These are phyloP conservation scores for Apis mellifera DNA, from an alignment of 1,140 invertebrate species.

Conservation along the genomic window DNA sequence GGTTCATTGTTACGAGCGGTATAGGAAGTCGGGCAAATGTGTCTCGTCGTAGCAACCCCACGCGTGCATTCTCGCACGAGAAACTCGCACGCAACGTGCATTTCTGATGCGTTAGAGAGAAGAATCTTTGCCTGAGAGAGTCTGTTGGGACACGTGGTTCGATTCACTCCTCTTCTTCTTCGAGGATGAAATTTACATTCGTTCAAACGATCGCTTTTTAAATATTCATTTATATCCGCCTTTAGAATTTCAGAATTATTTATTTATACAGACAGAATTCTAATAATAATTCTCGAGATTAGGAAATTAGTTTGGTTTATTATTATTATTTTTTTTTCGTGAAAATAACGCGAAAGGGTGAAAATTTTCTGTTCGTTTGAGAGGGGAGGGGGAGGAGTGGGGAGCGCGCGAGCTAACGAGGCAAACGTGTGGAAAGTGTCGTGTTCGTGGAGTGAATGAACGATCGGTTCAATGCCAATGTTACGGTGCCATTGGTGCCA, in stretches of 20 bases:
- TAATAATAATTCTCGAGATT: no score
- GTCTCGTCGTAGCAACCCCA: constrained; percentile 40
- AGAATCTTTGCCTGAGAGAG: background rate
- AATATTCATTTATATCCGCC: no score
- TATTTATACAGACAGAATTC: no score
- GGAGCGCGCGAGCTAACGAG: constrained; percentile 42
- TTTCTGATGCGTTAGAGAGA: constrained; percentile 36
- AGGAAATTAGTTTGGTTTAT: no score
- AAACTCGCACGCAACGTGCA: constrained; percentile 58
- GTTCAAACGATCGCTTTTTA: background rate
- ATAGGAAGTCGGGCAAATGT: constrained; percentile 58
- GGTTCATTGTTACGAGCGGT: constrained; percentile 54
- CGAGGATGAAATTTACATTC: no score
- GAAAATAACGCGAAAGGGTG: background rate
- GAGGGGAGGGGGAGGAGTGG: background rate
- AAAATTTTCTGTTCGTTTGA: background rate
- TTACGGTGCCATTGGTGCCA: constrained; percentile 48
- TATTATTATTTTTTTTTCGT: no score
- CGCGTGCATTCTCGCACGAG: constrained; percentile 60
- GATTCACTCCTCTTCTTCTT: no score
- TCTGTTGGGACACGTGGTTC: constrained; percentile 3
- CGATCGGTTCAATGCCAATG: constrained; percentile 68
- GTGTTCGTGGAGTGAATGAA: constrained; percentile 73
- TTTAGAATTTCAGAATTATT: no score
- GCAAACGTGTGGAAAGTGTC: constrained; percentile 72